Conservation (phyloP, 2,797 vertebrate species). For the Enteromius mattozi region DNA sequence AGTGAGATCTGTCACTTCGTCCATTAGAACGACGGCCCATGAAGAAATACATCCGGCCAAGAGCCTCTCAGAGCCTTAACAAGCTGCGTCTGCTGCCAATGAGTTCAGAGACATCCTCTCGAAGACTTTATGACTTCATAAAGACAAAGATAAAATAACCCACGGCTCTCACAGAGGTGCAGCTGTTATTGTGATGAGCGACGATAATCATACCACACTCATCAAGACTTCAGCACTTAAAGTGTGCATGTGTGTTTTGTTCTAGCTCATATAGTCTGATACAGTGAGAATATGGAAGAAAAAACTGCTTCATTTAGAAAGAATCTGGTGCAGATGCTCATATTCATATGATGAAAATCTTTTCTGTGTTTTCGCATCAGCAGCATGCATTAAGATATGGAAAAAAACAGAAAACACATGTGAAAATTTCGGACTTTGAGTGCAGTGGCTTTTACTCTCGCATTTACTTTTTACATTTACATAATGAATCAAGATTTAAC, state of each 20-base stretch:
- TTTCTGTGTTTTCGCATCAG: too few relatives aligned
- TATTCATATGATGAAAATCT: neutral
- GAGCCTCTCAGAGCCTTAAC: constrained; percentile 50
- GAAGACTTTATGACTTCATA: constrained; percentile 49
- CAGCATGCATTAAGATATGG: too few relatives aligned
- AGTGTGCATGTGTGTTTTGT: neutral
- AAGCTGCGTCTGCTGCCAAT: constrained; percentile 34
- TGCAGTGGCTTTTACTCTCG: too few relatives aligned
- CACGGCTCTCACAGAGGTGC: constrained; percentile 29
- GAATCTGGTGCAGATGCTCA: neutral
- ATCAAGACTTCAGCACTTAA: neutral
- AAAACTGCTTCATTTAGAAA: neutral
- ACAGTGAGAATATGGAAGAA: neutral
- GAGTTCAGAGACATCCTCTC: constrained; percentile 33
- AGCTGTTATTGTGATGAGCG: constrained; percentile 40
- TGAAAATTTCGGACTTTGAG: too few relatives aligned
- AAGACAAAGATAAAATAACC: constrained; percentile 32
- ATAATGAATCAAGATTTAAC: too few relatives aligned
- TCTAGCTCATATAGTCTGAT: neutral
- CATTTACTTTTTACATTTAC: too few relatives aligned
- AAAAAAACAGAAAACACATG: too few relatives aligned
- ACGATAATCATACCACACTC: neutral
- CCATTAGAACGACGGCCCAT: constrained; percentile 24
- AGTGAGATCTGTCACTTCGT: constrained; percentile 40
- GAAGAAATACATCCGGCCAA: constrained; percentile 38